phyloP scores from a whole-genome alignment of 2,888 invertebrate genomes.

The Drosophila prolongata region DNA sequence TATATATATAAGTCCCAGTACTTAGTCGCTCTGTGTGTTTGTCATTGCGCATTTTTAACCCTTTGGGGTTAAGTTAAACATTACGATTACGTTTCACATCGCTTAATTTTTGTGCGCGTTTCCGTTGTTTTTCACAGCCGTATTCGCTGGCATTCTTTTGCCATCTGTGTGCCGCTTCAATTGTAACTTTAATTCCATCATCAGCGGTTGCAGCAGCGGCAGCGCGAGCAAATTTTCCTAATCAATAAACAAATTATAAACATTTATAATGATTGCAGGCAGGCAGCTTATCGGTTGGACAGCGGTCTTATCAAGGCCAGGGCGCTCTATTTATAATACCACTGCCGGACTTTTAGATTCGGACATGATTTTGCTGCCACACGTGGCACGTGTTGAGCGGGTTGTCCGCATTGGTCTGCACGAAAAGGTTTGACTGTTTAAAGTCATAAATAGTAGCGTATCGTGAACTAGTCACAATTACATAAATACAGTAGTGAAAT shows the following conservation, averaged over 20 bases:
- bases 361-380: constrained; percentile 33
- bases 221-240: constrained; percentile 32
- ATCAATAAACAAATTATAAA: constrained; percentile 73
- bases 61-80: constrained; percentile 75
- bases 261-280: constrained; percentile 62
- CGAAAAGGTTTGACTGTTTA: constrained; percentile 15
- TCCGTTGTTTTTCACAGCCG: constrained; percentile 28
- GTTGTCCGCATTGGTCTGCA: not conserved
- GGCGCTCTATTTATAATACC: constrained; percentile 56
- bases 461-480: too few species aligned
- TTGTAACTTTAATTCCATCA: constrained; percentile 12
- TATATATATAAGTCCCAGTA: constrained; percentile 16
- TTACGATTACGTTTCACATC: constrained; percentile 66
- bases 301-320: constrained; percentile 66
- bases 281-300: constrained; percentile 49
- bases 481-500: too few species aligned
- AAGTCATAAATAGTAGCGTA: not conserved
- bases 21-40: constrained; percentile 46
- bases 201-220: constrained; percentile 7
- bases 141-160: constrained; percentile 8
- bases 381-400: constrained; percentile 64
- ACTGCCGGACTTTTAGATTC: constrained; percentile 4
- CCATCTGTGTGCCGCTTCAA: not conserved
- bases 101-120: constrained; percentile 60
- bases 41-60: constrained; percentile 76